A percentile compares a stretch with the other conserved stretches of the same genome.
phyloP scores from a whole-genome alignment of 1,140 invertebrate genomes.

The Archivesica marissinica region DNA sequence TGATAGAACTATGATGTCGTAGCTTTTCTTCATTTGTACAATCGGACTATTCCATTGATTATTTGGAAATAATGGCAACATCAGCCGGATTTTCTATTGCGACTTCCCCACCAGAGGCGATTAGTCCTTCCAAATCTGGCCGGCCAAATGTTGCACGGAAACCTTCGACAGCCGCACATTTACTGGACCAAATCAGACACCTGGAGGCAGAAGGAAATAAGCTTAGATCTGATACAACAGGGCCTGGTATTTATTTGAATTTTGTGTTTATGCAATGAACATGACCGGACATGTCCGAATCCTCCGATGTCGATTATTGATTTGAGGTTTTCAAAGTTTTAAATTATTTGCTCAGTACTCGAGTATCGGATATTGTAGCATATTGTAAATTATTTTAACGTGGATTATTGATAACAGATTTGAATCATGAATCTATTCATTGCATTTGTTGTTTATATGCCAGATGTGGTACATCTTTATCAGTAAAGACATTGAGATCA shows the following conservation, averaged over 20 bases:
- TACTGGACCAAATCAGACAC: constrained; percentile 74
- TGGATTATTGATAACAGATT: too few species aligned
- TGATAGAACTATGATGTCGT: not conserved
- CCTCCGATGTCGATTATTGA: constrained; percentile 6
- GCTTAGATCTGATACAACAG: constrained; percentile 66
- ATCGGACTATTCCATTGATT: not conserved
- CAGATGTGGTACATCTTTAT: too few species aligned
- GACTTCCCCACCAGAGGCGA: constrained; percentile 46
- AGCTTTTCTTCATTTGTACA: not conserved
- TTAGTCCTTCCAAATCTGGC: constrained; percentile 38
- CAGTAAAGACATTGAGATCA: too few species aligned
- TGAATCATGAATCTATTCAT: too few species aligned
- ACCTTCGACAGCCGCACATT: constrained; percentile 68
- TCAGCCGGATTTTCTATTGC: constrained; percentile 56
- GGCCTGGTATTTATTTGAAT: not conserved
- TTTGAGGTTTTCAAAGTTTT: constrained; percentile 9
- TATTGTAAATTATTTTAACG: too few species aligned
- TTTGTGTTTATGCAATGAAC: not conserved
- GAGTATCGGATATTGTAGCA: not conserved
- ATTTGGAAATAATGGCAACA: constrained; percentile 15
- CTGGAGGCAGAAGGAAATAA: constrained; percentile 79
- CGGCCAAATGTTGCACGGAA: constrained; percentile 11
- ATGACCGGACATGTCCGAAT: constrained; percentile 25
- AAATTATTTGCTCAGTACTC: not conserved
- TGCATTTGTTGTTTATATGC: too few species aligned